phyloP scores from a whole-genome alignment of 2,797 vertebrate species.

The Periparus ater region DNA sequence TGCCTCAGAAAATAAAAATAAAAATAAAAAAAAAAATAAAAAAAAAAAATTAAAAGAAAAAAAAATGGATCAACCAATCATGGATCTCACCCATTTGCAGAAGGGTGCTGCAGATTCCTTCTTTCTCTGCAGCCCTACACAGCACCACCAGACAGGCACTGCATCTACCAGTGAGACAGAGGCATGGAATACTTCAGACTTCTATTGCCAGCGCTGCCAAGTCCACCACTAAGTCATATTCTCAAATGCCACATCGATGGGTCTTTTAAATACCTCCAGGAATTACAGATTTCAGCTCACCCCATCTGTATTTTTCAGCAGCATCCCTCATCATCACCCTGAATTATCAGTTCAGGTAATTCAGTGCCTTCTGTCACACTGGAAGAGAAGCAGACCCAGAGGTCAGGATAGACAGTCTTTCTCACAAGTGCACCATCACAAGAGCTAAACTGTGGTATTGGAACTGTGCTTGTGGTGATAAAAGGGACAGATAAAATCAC shows the following conservation, averaged over 20 bases:
- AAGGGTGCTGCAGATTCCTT: background rate
- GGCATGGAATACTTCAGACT: background rate
- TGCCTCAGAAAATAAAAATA: background rate
- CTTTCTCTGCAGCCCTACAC: no score
- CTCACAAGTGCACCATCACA: background rate
- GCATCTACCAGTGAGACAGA: background rate
- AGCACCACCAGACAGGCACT: background rate
- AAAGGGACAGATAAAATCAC: background rate
- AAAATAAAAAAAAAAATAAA: background rate
- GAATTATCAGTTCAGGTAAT: background rate
- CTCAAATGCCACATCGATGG: background rate
- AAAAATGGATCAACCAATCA: background rate
- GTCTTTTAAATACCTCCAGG: background rate
- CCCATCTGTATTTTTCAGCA: background rate
- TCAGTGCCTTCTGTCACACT: rapidly evolving
- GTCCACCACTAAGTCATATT: background rate
- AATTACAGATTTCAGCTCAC: background rate
- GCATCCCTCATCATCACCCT: background rate
- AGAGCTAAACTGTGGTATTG: background rate
- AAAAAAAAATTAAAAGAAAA: background rate
- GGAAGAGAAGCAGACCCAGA: background rate
- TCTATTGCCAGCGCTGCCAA: background rate
- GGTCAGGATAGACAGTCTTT: background rate
- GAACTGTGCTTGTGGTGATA: background rate
- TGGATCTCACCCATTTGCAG: background rate